Base-by-base conservation (phyloP, 2,113 vertebrate species). In the Sebastes fasciatus region DNA sequence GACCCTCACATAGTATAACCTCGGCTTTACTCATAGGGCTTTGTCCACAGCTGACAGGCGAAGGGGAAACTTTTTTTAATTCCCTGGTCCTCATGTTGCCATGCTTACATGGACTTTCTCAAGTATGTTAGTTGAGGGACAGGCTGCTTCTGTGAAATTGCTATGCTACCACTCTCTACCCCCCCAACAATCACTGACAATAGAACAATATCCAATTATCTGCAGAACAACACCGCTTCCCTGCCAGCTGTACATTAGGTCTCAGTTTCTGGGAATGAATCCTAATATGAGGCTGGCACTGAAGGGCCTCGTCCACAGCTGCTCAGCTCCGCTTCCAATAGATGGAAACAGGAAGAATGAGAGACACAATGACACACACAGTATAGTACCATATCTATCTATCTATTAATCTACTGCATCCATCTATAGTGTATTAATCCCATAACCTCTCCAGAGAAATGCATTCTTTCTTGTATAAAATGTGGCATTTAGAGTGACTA, bases 191-290 rank as follows among this genome's bases (percentile, higher is more conserved):
- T 89, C 79, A 78, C 79, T 40, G 80, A 88, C 79, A 86, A 85
- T 74, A 45, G 86, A 88, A 89, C 86, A 91, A 88, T 91, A 85
- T 91, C 87, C 74, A 91, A 89, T 89, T 89, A 89, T 92, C 57
- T 65, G 82, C n/a, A 48, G 67, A 79, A 72, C 79, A 76, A 75
- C 64, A 7, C 55, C 40, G 48, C 48, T 68, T 55, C 83, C 5
- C 69, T 73, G 82, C 89, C 91, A 87, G 91, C 86, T 89, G 87
- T 83, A 83, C 87, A 74, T 84, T 79, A 82, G 79, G 60, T 26
- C 80, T 87, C 88, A 63, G 65, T 83, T 92, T 92, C 87, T 85
- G 87, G 84, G 84, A 88, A 86, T 60, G 67, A 69, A 60, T 88
- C 71, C 80, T 88, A 46, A 71, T 83, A 81, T 83, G 46, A 40